Evolutionary conservation across 1,140 invertebrate genomes (phyloP).

Genomic region (Tetramorium simillimum): DNA sequence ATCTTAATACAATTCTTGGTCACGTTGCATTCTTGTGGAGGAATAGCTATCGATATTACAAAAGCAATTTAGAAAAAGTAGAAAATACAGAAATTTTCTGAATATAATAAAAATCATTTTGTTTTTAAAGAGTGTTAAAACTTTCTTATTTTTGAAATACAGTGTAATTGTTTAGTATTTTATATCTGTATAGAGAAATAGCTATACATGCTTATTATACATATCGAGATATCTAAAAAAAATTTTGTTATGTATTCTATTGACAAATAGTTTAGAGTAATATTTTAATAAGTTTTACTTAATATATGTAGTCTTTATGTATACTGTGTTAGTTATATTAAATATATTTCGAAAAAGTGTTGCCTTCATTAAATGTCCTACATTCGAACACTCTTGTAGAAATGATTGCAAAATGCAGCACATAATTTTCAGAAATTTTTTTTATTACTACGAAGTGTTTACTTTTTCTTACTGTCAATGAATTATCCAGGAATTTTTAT

Average conservation of each 20-base stretch:
- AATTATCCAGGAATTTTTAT: neutral
- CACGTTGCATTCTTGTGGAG: neutral
- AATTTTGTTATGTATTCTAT: neutral
- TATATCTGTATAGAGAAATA: neutral
- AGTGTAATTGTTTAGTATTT: neutral
- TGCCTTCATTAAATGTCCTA: neutral
- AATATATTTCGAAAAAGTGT: neutral
- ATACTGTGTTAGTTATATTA: neutral
- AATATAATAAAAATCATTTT: neutral
- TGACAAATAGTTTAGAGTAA: neutral
- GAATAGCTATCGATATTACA: neutral
- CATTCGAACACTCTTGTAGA: neutral
- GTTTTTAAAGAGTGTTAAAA: neutral
- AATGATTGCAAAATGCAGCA: neutral
- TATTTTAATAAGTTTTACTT: neutral
- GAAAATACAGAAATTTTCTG: neutral
- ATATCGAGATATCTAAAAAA: neutral
- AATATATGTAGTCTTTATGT: neutral
- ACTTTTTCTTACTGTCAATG: neutral
- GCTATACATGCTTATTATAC: neutral
- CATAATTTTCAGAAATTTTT: neutral
- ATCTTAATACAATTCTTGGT: conserved; percentile 76
- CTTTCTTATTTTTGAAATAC: neutral
- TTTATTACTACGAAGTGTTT: neutral
- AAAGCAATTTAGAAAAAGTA: neutral